Evolutionary conservation across 2,113 vertebrate genomes (phyloP), one percentile per base, ranked within the genome.

Genomic region (Cyphomyrus plagiostoma): DNA sequence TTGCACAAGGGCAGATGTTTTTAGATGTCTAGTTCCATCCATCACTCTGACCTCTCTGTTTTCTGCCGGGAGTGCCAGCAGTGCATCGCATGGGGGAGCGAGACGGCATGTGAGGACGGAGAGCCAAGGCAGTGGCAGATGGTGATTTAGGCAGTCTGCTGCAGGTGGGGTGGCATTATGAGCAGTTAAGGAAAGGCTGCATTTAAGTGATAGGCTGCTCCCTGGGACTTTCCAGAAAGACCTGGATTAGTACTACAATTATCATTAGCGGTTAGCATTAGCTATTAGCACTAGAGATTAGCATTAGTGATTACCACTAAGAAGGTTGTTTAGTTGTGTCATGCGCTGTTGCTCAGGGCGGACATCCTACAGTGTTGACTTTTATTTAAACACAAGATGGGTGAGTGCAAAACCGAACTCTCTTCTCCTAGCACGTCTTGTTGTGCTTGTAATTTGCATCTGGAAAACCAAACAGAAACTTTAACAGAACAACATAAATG

Each of bases 401-500:
- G 53, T n/a, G 26, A 30, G 26, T 6, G 48, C 30, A 39, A 82
- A 80, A 42, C 74, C 17, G 8, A 45, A 82, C 15, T 26, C 30
- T 39, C 50, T 52, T 35, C 26, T 80, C 35, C 19, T n/a, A 4
- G 30, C 17, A 35, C 8, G 19, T 45, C 26, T 30, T 46, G 13
- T 15, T 58, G 23, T 87, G 30, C 30, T 87, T 56, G 53, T 53
- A 56, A 87, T 39, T 42, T 26, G 2, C n/a, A 30, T 82, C 21
- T 23, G 48, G 58, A 77, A 74, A 74, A 15, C 46, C 88, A 80
- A 21, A 53, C 49, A 56, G 17, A 74, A 49, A 83, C n/a, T 39
- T 82, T 82, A 42, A 66, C 23, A 30, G 50, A 90, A 93, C 90
- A 94, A 92, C 93, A 91, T 77, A 74, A 90, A 7, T 4, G 83